Evolutionary conservation across 2,113 vertebrate genomes (phyloP), one percentile per base, ranked within the genome.

Genomic region (Ramphastos sulfuratus): DNA sequence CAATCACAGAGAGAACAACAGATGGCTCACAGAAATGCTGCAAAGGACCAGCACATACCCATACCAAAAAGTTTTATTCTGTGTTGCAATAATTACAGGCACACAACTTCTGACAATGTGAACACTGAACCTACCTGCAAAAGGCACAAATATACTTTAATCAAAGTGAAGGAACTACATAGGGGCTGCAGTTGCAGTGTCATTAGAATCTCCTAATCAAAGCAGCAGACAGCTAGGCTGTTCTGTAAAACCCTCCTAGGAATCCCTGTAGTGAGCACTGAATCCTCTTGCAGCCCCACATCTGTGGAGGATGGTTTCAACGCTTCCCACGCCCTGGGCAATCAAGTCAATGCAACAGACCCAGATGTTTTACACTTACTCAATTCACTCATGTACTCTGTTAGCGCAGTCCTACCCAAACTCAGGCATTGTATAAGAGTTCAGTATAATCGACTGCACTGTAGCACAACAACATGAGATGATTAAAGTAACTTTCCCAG

Each of bases 401-500:
- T 44, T n/a, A 54, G 8, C 24, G 87, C 5, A 87, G 31, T 10
- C 42, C 52, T 27, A 48, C 6, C 12, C 20, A 5, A 91, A 85
- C 8, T 6, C 67, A 87, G 30, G 23, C 5, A 2, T 86, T 92
- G 85, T 2, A 61, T 60, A 52, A 61, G 15, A 84, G 35, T 37
- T 83, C 76, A 73, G 20, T 17, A 33, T 14, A 12, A 91, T 85
- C 52, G 75, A 87, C 77, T 85, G 63, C 27, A 86, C 79, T 82
- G 72, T 28, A 92, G 93, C 79, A 73, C 46, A 89, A 65, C 73
- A 63, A 66, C 9, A 56, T 17, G 7, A 76, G 63, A 87, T 44
- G 14, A 93, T 59, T 89, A 88, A 93, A 94, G 61, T 79, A 87
- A 89, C 63, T 87, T 83, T 82, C 59, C 77, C 91, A 96, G 89